These are phyloP conservation scores for Corvus cornix DNA, from an alignment of 2,113 vertebrate genomes.

Conservation along the genomic window DNA sequence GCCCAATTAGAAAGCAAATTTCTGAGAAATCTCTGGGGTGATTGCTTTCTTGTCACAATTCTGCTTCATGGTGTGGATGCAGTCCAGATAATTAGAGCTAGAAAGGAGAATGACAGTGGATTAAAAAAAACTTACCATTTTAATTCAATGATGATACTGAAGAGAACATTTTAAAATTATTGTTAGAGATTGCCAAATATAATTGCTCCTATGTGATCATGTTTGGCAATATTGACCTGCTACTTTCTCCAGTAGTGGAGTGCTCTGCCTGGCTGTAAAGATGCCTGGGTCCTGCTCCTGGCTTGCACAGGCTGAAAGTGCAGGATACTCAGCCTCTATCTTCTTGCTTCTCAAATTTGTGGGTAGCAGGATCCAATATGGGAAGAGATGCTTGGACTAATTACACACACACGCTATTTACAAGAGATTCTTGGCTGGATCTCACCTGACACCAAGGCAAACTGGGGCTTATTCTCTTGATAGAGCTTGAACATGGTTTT, in stretches of 20 bases:
- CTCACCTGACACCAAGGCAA: background rate
- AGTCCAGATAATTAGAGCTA: conserved; percentile 26
- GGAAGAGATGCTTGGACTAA: background rate
- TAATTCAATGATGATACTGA: background rate
- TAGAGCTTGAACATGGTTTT: background rate
- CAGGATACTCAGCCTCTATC: background rate
- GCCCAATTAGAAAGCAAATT: conserved; percentile 39
- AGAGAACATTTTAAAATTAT: conserved; percentile 28
- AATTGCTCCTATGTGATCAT: background rate
- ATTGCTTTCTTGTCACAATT: conserved; percentile 36
- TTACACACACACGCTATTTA: background rate
- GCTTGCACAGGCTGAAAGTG: accelerated
- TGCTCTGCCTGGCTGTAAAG: background rate
- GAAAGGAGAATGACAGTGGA: background rate
- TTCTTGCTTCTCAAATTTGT: background rate
- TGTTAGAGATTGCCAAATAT: background rate
- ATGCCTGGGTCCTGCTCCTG: background rate
- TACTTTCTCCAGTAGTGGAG: background rate
- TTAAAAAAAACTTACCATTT: background rate
- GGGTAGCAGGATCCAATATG: background rate
- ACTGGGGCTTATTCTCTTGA: background rate
- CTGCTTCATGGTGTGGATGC: background rate
- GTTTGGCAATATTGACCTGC: background rate
- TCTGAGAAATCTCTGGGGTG: conserved; percentile 30
- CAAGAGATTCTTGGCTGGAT: background rate